A percentile compares a stretch with the other conserved stretches of the same genome.
Conservation (phyloP, 2,113 vertebrate genomes). For the Ochotona princeps region DNA sequence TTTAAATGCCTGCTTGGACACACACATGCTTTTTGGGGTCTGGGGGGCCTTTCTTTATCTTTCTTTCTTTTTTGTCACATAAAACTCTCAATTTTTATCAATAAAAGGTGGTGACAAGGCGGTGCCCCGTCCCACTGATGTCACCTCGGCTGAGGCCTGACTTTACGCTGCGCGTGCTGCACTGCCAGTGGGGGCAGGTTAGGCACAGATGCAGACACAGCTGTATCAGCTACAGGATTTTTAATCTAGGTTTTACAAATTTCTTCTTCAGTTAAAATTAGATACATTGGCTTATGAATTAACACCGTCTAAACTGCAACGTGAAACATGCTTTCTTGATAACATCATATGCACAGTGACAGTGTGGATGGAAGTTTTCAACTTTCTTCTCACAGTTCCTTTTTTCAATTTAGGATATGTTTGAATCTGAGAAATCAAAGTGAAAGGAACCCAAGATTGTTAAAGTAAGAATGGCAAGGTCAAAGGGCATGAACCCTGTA, state of each 20-base stretch:
- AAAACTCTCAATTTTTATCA: slow-evolving; percentile 54
- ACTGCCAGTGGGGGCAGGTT: slow-evolving; percentile 30
- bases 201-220: background rate
- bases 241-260: slow-evolving; percentile 21
- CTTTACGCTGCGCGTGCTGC: slow-evolving; percentile 46
- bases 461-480: slow-evolving; percentile 53
- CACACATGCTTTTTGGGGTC: background rate
- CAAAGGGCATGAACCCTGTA: slow-evolving; percentile 51
- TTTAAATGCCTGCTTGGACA: slow-evolving; percentile 7
- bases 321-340: slow-evolving; percentile 30
- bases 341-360: slow-evolving; percentile 43
- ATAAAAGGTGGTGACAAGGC: slow-evolving; percentile 8
- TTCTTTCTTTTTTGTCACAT: background rate
- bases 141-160: background rate
- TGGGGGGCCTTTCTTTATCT: too few species aligned
- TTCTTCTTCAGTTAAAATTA: slow-evolving; percentile 55
- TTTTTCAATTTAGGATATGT: slow-evolving; percentile 18
- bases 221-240: slow-evolving; percentile 7
- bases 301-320: slow-evolving; percentile 49
- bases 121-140: background rate
- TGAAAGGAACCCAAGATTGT: slow-evolving; percentile 39
- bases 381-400: slow-evolving; percentile 37
- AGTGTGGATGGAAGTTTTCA: slow-evolving; percentile 38
- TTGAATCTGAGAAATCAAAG: slow-evolving; percentile 38
- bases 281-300: slow-evolving; percentile 43